Evolutionary conservation across 2,113 vertebrate genomes (phyloP), one percentile per base, ranked within the genome.

Genomic region (Myiozetetes cayanensis): DNA sequence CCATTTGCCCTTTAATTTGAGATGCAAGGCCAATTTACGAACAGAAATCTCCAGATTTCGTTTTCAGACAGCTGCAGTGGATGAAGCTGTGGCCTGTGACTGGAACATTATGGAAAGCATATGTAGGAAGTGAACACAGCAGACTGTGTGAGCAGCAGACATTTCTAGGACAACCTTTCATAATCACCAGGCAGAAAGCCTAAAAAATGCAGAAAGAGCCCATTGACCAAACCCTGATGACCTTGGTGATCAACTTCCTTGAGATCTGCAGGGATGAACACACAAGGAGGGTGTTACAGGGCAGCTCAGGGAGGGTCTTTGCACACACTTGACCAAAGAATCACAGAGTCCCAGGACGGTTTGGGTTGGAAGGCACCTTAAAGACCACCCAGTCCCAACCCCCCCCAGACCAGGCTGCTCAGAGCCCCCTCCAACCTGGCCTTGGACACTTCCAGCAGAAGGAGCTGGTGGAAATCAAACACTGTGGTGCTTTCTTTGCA

Each of bases 1-100:
- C 30, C 56, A 24, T 62, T 68, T 86, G 52, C 35, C 61, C 61
- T 94, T 93, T 90, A 65, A 90, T 86, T 92, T 52, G 53, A 92
- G 61, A 47, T 50, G 28, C 53, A 50, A 31, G 63, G n/a, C 61
- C 35, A 86, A 59, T 65, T 94, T 44, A 67, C 47, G 80, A 80
- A 50, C 31, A 85, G 72, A 90, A 93, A 14, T 9, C 50, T 55
- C n/a, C 50, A 44, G 55, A 43, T 84, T 88, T 83, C 12, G 9
- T 81, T 81, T 81, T 44, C 78, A 87, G 50, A 47, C 71, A 88
- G 56, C 50, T 24, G 4, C 59, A 18, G 33, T 25, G 85, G 39
- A 8, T 68, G 65, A 77, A 90, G 47, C 41, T 61, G 70, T 41
- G 33, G 37, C 65, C 87, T 71, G 62, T 8, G 33, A 63, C 85